Evolutionary conservation across 2,113 vertebrate genomes (phyloP).

Genomic region (Rhinolophus ferrumequinum): DNA sequence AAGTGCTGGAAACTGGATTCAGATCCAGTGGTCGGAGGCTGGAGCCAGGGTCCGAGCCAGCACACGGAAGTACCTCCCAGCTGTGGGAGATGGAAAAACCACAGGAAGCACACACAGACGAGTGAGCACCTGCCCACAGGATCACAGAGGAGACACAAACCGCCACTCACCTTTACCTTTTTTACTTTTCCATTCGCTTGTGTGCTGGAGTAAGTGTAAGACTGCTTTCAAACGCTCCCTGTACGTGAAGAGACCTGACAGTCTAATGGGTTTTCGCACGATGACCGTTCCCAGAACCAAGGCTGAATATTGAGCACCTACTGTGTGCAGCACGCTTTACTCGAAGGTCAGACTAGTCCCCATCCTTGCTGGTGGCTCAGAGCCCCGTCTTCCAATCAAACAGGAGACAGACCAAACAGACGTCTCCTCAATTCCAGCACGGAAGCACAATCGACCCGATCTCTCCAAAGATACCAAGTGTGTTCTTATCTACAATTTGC

Average conservation of each 20-base stretch:
- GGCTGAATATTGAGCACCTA: background rate
- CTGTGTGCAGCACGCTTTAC: background rate
- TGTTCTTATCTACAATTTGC: background rate
- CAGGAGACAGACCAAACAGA: background rate
- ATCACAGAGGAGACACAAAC: background rate
- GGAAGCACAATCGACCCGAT: background rate
- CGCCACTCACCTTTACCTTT: background rate
- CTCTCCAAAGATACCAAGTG: background rate
- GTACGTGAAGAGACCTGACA: background rate
- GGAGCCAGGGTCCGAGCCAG: background rate
- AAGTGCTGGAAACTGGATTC: background rate
- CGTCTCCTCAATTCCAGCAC: background rate
- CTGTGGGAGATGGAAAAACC: background rate
- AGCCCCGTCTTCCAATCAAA: background rate
- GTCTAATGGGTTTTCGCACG: background rate
- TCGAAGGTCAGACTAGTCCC: background rate
- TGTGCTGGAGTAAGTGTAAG: no score
- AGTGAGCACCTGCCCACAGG: background rate
- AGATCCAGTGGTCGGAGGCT: background rate
- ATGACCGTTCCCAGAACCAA: background rate
- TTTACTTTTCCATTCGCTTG: accelerated
- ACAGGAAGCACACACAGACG: background rate
- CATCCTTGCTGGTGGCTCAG: background rate
- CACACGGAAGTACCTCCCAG: background rate
- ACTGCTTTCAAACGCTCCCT: background rate